Base-by-base conservation (phyloP, 2,113 vertebrate species). In the Dipodomys ordii region DNA sequence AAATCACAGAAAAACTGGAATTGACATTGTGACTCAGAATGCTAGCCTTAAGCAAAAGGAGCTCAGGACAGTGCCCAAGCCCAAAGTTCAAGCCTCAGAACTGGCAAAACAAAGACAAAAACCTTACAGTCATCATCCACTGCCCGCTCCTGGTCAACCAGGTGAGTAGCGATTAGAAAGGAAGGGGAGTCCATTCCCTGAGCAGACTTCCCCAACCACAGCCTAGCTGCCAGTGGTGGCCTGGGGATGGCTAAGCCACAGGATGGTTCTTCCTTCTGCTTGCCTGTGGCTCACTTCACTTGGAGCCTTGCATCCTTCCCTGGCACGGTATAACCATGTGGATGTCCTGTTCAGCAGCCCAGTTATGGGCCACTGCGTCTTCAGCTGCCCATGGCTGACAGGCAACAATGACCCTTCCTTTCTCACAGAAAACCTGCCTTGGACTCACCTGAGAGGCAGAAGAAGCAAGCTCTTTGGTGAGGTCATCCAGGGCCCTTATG, bases 391-490 rank as follows among this genome's bases (percentile, higher is more conserved):
- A 11, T 0, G 28, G 39, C 62, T 16, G 25, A 69, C 0, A 1
- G 11, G 13, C 53, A 39, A 23, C 60, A 64, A 23, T 18, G 20
- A 10, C 25, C n/a, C 39, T 60, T 76, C 76, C 27, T 57, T 53
- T 44, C 62, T 68, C 32, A n/a, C 0, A 35, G 53, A 85, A 25
- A 15, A 20, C n/a, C 4, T 0, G 5, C 57, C 65, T 7, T 20
- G 49, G 30, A 69, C 97, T 98, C 90, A 98, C 98, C 0, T 98
- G 96, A n/a, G 95, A 92, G 1, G 25, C 69, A 71, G 27, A 90
- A 76, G 93, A n/a, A 0, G 95, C 85, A 4, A 99, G 98, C 92
- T 99, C 98, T 96, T 97, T 97, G 30, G 98, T 97, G 64, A 99
- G 93, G 35, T 98, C 98, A 57, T 99, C 97, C 53, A 99, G 98